Evolutionary conservation across 2,113 vertebrate genomes (phyloP), one percentile per base, ranked within the genome.

Genomic region (Oncorhynchus gorbuscha): DNA sequence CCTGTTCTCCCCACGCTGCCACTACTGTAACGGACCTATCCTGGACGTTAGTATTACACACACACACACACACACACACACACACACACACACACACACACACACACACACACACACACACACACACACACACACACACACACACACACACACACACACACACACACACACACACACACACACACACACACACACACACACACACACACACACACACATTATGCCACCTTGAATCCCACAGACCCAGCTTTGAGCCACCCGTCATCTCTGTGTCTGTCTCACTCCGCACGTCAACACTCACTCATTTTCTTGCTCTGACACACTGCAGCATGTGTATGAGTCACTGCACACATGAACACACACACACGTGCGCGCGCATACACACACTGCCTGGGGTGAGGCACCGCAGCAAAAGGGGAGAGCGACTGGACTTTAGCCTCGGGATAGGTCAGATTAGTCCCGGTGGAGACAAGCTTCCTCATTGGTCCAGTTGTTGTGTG

Each of bases 1-100:
- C 87, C 94, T 99, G 83, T 99, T 98, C 87, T 99, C 97, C 0
- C 97, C 97, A 0, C 95, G 96, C 81, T 99, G 97, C 91, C 94
- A 95, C 89, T 99, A 98, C 94, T 99, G 97, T 88, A 98, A 98
- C 0, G 97, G 97, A 20, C 96, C 97, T 14, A 98, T 99, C 85
- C 93, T 99, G 86, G 97, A 99, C 88, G 97, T 98, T 79, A 97
- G 96, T 94, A 71, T 75, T n/a, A 24, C 24, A 24, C 24, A 24
- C 24, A 24, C 24, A 24, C 24, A 24, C 24, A 24, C 24, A 24
- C 24, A 24, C 24, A 24, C 24, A 24, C 24, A 24, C 24, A 24
- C 24, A 24, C 24, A 24, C 24, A 24, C 24, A 24, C 24, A 24
- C 24, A 24, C 24, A 24, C 24, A 24, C 26, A 61, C 14, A 61